Base-by-base conservation (phyloP, 2,113 vertebrate species). In the Prolemur simus region DNA sequence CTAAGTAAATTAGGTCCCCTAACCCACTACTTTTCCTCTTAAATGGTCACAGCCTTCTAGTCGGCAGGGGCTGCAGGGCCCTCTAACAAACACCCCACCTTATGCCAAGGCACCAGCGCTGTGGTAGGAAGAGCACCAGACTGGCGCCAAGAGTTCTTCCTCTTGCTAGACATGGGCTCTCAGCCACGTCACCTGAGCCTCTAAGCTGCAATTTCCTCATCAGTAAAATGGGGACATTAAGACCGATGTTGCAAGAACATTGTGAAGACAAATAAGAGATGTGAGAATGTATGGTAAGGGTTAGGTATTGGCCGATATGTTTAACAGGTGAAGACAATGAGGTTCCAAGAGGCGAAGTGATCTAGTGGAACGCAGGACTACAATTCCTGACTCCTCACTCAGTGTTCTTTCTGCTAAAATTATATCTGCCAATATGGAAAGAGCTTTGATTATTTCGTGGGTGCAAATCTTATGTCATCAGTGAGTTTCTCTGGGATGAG, bases 231-330 rank as follows among this genome's bases (percentile, higher is more conserved):
- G 25, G 20, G 27, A 34, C 32, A 2, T 23, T n/a, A 42, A 52
- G 25, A 80, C 45, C 17, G 20, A 13, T 8, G 5, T n/a, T 3
- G 2, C 15, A 1, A 1, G 25, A 42, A 25, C 25, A 5, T 17
- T 11, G 17, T 0, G 32, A 86, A 74, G 29, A 34, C 27, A 58
- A 34, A 34, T 10, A 42, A 63, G 42, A 83, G 23, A 29, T 2
- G 8, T 0, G 14, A 87, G 69, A 60, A n/a, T 4, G 1, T 20
- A 20, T 6, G 0, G 3, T 11, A 54, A 60, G 17, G 7, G 0
- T 18, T 6, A 42, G 58, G 27, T 6, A 4, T 74, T 69, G 15
- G 39, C 37, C 68, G n/a, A 1, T 80, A 10, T n/a, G 54, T 83
- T 49, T 74, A 88, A 52, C 69, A 78, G 29, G 69, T 66, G 13